phyloP scores from a whole-genome alignment of 2,797 vertebrate genomes.

The Esox masquinongy region DNA sequence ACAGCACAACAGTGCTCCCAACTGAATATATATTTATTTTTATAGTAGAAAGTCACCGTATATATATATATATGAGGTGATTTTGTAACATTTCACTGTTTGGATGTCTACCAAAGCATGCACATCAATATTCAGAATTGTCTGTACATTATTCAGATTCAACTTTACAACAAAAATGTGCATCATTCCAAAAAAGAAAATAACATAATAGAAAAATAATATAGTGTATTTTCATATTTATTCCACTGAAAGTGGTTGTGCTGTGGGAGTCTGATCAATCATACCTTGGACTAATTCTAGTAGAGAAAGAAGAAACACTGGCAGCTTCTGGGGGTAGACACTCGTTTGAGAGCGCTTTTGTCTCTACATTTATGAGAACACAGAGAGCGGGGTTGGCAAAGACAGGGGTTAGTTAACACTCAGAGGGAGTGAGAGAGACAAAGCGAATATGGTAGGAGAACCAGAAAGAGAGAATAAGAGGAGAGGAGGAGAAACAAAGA shows the following conservation, averaged over 20 bases:
- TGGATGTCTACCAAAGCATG: constrained; percentile 66
- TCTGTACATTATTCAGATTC: constrained; percentile 46
- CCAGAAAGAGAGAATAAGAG: constrained; percentile 18
- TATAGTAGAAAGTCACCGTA: constrained; percentile 62
- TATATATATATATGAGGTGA: constrained; percentile 61
- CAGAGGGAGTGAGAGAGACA: constrained; percentile 5
- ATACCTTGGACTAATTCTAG: constrained; percentile 65
- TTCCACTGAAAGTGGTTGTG: constrained; percentile 44
- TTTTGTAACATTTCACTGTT: constrained; percentile 53
- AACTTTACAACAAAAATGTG: constrained; percentile 44
- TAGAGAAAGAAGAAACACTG: constrained; percentile 78
- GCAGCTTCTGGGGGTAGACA: constrained; percentile 74
- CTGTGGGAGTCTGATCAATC: constrained; percentile 36
- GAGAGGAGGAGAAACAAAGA: not conserved
- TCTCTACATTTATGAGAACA: constrained; percentile 78
- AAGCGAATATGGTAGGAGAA: not conserved
- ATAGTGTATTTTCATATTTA: constrained; percentile 5
- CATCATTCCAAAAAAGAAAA: constrained; percentile 33
- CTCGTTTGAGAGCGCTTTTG: constrained; percentile 64
- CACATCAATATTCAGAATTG: constrained; percentile 44
- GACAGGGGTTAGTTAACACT: constrained; percentile 48
- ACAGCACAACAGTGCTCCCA: constrained; percentile 43
- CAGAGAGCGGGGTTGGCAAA: constrained; percentile 60
- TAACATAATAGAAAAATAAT: constrained; percentile 5
- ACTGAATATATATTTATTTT: constrained; percentile 61